Percentiles rank a stretch among this genome's conserved stretches.
These are phyloP conservation scores for Ardeotis arabs DNA, from an alignment of 2,113 vertebrate genomes.

Conservation along the genomic window DNA sequence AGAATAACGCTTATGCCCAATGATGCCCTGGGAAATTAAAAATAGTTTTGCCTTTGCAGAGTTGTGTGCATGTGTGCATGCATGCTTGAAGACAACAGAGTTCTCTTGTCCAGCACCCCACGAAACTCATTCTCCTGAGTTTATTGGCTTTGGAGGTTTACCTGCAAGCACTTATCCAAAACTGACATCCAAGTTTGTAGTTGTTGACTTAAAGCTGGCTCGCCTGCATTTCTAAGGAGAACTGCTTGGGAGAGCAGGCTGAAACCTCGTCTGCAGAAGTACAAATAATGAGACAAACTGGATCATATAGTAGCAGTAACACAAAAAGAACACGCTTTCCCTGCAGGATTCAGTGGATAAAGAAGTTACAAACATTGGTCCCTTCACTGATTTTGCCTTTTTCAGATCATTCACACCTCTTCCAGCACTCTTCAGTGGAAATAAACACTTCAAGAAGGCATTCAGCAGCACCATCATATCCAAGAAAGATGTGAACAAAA, in stretches of 20 bases:
- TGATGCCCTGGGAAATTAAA: background rate
- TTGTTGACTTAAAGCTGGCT: background rate
- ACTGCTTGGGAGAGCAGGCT: background rate
- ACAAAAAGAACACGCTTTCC: background rate
- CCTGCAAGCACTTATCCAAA: background rate
- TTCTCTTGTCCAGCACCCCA: background rate
- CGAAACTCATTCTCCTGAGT: background rate
- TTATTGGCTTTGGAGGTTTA: background rate
- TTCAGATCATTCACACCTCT: background rate
- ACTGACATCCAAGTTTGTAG: background rate
- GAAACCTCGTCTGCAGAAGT: background rate
- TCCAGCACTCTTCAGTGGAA: background rate
- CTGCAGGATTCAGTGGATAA: background rate
- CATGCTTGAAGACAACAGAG: background rate
- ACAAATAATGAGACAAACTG: background rate
- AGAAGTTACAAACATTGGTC: background rate
- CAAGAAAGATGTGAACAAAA: background rate
- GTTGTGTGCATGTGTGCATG: background rate
- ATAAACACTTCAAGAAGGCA: background rate
- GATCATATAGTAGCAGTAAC: fast-evolving
- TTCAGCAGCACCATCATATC: background rate
- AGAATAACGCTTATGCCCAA: background rate
- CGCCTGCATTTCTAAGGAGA: background rate
- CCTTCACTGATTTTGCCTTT: background rate
- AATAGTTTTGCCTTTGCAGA: background rate